Base-by-base conservation (phyloP, 2,888 invertebrate species). In the Leptarthrus brevirostris region DNA sequence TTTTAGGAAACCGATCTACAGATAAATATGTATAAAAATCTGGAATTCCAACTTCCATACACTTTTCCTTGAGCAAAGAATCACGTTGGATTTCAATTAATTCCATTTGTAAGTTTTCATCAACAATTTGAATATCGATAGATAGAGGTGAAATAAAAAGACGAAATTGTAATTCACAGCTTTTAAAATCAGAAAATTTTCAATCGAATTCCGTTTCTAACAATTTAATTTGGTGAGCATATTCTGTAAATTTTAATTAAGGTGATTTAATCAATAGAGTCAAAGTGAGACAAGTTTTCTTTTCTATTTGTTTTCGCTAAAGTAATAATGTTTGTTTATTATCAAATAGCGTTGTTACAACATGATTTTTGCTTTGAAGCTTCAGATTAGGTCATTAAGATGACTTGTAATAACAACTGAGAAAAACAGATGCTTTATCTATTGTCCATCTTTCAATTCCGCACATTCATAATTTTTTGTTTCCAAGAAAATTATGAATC, bases 61-160 rank as follows among this genome's bases (percentile, higher is more conserved):
- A 49, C 3, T 49, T 49, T 49, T 49, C 6, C 20, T 49, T 49
- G 12, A 49, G 49, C 49, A 49, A 49, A 49, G 49, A 49, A 49
- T 49, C 49, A 49, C 20, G 18, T 49, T 49, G 49, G 49, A 49
- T 49, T 49, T 49, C 44, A 44, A 44, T 44, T 44, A 44, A 44
- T 44, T 44, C 49, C 49, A 14, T 49, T 49, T 20, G 49, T 49
- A 49, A 49, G 49, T 18, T 49, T 49, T 49, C 16, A 49, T 49
- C 49, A 58, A 58, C 34, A 58, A 34, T 58, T 58, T 58, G 14
- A 58, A 58, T 58, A 58, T 58, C 58, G 58, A 58, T 58, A 58
- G 36, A 36, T 58, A 18, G 34, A 58, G 34, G 18, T 58, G 58
- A 20, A 49, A 18, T 49, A 49, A 49, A 49, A 49, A 49, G 20